Evolutionary conservation across 37 sponge, comb jelly and placozoan genomes (phyloP).

Genomic region (Spongilla lacustris): DNA sequence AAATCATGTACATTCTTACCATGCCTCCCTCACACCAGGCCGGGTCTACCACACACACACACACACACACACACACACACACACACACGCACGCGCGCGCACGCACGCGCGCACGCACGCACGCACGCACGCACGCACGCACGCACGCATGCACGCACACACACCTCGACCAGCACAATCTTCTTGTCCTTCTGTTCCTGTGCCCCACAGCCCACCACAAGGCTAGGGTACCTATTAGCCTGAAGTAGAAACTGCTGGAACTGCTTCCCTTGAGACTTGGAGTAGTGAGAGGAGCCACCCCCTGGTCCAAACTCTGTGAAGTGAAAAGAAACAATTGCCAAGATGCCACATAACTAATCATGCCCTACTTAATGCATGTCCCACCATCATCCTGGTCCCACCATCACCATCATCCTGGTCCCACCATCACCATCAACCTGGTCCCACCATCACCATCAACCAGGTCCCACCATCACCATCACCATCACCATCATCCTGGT

Average conservation of each 20-base stretch:
- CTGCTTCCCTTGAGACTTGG: conserved; percentile 71
- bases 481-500: too few relatives aligned
- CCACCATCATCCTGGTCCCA: too few relatives aligned
- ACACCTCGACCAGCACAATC: conserved; percentile 73
- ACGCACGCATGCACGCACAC: neutral
- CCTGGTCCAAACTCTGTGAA: neutral
- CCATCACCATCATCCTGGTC: too few relatives aligned
- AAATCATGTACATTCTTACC: neutral
- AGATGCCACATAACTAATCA: neutral
- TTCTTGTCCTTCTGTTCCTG: conserved; percentile 32
- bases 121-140: neutral
- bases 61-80: conserved; percentile 1
- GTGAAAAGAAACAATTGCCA: neutral
- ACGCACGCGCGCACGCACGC: neutral
- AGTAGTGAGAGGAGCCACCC: conserved; percentile 14
- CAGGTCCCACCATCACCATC: too few relatives aligned
- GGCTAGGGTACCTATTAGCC: conserved; percentile 64
- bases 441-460: too few relatives aligned
- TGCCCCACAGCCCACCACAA: conserved; percentile 29
- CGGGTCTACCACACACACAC: neutral
- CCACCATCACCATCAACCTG: too few relatives aligned
- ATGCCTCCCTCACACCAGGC: neutral
- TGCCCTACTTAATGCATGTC: too few relatives aligned
- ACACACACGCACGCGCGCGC: neutral
- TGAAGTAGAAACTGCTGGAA: conserved; percentile 65